Percentiles rank a stretch among this genome's conserved stretches.
phyloP scores from a whole-genome alignment of 2,797 vertebrate genomes.

The Podarcis siculus region DNA sequence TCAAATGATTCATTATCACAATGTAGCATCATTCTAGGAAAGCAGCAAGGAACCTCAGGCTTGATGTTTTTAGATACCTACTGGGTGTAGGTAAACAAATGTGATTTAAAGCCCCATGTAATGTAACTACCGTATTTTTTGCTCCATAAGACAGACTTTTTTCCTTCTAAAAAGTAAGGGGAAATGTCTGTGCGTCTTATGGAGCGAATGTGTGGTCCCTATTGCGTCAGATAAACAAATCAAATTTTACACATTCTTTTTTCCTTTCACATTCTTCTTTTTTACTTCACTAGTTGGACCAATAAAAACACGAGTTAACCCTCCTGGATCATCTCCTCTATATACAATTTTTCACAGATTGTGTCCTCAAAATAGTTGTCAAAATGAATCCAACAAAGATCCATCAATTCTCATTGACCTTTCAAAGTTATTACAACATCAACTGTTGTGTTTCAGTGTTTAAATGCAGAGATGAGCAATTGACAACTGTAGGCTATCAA shows the following conservation, averaged over 20 bases:
- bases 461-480: not conserved
- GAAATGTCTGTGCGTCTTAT: no score
- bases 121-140: not conserved
- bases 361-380: constrained; percentile 1
- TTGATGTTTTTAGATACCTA: not conserved
- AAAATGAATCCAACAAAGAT: not conserved
- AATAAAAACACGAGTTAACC: not conserved
- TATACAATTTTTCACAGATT: not conserved
- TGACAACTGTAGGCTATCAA: not conserved
- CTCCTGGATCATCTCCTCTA: not conserved
- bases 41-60: no score
- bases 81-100: constrained; percentile 38
- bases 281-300: not conserved
- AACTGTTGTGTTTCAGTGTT: not conserved
- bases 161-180: no score
- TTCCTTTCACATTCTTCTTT: not conserved
- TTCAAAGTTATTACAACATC: not conserved
- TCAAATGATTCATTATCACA: no score
- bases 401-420: not conserved
- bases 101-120: constrained; percentile 55
- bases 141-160: no score
- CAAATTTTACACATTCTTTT: constrained; percentile 8
- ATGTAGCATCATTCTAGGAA: no score
- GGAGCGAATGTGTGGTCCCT: not conserved
- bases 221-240: not conserved